phyloP scores from a whole-genome alignment of 23 tunicate species.

The Aplidium turbinatum region DNA sequence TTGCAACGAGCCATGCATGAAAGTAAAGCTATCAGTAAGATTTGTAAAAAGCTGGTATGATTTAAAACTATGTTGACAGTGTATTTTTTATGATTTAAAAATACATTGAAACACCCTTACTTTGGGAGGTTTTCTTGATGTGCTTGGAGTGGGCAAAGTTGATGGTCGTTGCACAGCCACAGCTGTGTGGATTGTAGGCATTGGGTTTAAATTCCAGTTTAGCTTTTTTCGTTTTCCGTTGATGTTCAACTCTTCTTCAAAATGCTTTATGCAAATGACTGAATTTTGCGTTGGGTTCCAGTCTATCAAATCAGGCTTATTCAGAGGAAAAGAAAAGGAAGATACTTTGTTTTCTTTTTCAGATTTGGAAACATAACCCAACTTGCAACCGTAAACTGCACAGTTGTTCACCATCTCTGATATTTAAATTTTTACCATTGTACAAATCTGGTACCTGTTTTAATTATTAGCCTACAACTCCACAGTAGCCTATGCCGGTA shows the following conservation, averaged over 20 bases:
- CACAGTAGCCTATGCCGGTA: too few species aligned
- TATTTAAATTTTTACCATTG: too few species aligned
- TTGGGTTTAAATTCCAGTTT: conserved; percentile 4
- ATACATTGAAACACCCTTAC: conserved; percentile 2
- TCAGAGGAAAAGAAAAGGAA: not conserved
- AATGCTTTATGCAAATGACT: not conserved
- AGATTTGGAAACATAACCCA: not conserved
- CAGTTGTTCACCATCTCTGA: conserved; percentile 5
- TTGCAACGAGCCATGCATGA: too few species aligned
- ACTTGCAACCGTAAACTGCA: conserved; percentile 22
- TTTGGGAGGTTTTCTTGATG: conserved; percentile 5
- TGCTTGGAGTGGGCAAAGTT: not conserved
- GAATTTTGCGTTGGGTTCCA: conserved; percentile 9
- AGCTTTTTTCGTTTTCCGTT: conserved; percentile 8
- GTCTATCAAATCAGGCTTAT: conserved; percentile 18
- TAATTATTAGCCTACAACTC: too few species aligned
- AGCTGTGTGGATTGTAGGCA: not conserved
- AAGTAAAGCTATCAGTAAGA: too few species aligned
- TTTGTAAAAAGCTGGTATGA: too few species aligned
- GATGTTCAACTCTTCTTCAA: conserved; percentile 1
- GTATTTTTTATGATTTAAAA: too few species aligned
- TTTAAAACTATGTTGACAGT: too few species aligned
- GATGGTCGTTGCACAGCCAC: conserved; percentile 2
- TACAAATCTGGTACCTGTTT: too few species aligned
- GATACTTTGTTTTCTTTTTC: conserved; percentile 8